Evolutionary conservation across 2,797 vertebrate genomes (phyloP), one percentile per base, ranked within the genome.

Genomic region (Hypotaenidia philippensis): DNA sequence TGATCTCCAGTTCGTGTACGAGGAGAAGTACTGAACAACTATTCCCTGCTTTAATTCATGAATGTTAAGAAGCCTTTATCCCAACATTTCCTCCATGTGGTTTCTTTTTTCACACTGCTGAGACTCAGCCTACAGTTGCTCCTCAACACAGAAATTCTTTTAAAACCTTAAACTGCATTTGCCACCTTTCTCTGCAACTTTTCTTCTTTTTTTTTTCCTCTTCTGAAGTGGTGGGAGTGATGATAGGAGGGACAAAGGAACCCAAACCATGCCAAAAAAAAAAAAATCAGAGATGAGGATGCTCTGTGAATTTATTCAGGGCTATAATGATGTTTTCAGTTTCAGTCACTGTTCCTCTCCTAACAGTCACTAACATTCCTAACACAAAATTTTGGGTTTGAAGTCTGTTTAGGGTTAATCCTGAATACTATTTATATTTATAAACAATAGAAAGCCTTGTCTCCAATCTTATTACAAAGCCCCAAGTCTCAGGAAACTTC

Each of bases 351-450:
- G 27, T 60, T 92, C 47, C 20, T 79, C 34, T 92, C 56, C 55
- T 76, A 92, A 84, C 44, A 88, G 44, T 36, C 47, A 40, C 89
- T 82, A 93, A 66, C 64, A 91, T 84, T 89, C 68, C 64, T 66
- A 89, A 79, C 70, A 90, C 0, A 2, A 70, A 92, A n/a, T 84
- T 90, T 83, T 32, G 40, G 11, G 77, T 96, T 83, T 91, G 63
- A 91, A 94, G 59, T 23, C 68, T 83, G 41, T 75, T 91, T 85
- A 84, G 50, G 72, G 40, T 29, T 71, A 90, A 87, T 95, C 95
- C 77, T 68, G 64, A 89, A 74, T 59, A 38, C 22, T 83, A 74
- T 77, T 89, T 87, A 63, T 72, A 93, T 70, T 90, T 36, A 80
- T 80, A 79, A 72, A 84, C 90, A 86, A 25, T 14, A 79, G 40